Evolutionary conservation across 2,888 invertebrate genomes (phyloP).

Genomic region (Gerris lacustris): DNA sequence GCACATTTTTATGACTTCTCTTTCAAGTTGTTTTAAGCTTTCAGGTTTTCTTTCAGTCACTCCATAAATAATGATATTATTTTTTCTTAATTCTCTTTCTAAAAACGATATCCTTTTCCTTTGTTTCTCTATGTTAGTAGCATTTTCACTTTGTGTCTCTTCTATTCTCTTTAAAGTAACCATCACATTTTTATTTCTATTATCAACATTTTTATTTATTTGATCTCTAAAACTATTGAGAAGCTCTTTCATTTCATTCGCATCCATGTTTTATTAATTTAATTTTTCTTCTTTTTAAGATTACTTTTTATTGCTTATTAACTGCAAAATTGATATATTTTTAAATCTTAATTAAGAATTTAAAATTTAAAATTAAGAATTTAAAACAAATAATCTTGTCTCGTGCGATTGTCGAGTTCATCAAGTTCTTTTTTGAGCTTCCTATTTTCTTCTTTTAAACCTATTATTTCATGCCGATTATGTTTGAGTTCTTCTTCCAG

Average conservation of each 20-base stretch:
- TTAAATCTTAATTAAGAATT: too few relatives aligned
- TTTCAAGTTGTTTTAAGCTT: not conserved
- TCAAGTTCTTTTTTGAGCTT: too few relatives aligned
- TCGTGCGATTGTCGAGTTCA: too few relatives aligned
- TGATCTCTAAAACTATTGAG: not conserved
- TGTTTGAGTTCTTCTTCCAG: too few relatives aligned
- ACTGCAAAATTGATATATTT: too few relatives aligned
- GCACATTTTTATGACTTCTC: not conserved
- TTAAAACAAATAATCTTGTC: too few relatives aligned
- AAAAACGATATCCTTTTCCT: not conserved
- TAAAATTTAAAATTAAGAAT: too few relatives aligned
- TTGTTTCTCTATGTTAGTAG: not conserved
- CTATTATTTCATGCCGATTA: too few relatives aligned
- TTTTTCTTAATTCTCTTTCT: not conserved
- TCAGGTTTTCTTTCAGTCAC: not conserved
- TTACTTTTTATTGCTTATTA: too few relatives aligned
- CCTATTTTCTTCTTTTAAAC: too few relatives aligned
- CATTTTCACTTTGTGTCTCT: conserved; percentile 1
- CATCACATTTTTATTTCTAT: not conserved
- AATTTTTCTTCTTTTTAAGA: not conserved
- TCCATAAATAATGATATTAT: conserved; percentile 4
- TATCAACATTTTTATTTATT: not conserved
- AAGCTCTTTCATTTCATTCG: not conserved
- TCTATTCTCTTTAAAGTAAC: not conserved
- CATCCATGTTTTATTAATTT: not conserved